Evolutionary conservation across 1,140 invertebrate genomes (phyloP).

Genomic region (Rhynchophorus ferrugineus): DNA sequence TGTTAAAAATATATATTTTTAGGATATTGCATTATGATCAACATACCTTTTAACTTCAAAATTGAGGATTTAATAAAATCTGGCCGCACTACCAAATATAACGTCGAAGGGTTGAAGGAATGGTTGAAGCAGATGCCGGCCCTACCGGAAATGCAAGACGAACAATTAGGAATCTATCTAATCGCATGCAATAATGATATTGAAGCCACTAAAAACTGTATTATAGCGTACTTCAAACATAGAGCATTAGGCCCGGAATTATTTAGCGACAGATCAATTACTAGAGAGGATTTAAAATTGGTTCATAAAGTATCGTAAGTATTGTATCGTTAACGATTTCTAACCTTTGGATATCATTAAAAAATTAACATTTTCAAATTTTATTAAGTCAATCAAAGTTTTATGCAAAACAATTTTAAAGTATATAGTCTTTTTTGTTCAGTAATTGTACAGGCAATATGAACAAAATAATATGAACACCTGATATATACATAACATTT

Average conservation of each 20-base stretch:
- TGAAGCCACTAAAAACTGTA: slow-evolving; percentile 48
- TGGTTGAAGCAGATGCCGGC: slow-evolving; percentile 22
- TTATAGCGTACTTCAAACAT: slow-evolving; percentile 50
- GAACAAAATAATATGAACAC: no score
- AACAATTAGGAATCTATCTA: slow-evolving; percentile 50
- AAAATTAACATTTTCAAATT: no score
- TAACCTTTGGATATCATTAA: no score
- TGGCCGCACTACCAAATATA: slow-evolving; percentile 19
- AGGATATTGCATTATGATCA: no score
- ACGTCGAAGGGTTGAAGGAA: slow-evolving; percentile 28
- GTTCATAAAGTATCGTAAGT: slow-evolving; percentile 34
- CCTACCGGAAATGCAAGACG: slow-evolving; percentile 28
- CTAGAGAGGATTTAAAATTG: slow-evolving; percentile 23
- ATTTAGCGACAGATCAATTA: slow-evolving; percentile 45
- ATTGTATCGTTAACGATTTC: no score
- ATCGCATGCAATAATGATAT: slow-evolving; percentile 51
- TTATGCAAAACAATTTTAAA: no score
- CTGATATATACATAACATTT: no score
- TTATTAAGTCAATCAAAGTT: no score
- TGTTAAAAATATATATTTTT: no score
- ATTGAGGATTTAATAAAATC: slow-evolving; percentile 24
- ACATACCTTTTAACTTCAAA: slow-evolving; percentile 15
- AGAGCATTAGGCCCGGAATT: slow-evolving; percentile 50
- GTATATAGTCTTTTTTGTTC: no score
- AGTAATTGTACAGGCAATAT: no score